phyloP scores from a whole-genome alignment of 2,888 invertebrate genomes.

The Nymphalis polychloros region DNA sequence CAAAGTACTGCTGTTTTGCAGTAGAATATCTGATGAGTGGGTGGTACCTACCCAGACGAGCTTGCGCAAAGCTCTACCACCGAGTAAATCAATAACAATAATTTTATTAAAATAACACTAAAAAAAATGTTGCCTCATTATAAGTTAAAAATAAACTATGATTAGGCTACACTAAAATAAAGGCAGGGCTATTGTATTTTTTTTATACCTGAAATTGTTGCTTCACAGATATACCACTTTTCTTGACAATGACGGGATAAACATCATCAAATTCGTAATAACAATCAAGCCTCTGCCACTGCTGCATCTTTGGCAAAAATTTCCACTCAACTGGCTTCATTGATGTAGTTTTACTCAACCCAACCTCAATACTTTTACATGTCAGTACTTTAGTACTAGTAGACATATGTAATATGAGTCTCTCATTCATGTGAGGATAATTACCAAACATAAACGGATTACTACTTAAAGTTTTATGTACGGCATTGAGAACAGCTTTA shows the following conservation, averaged over 20 bases:
- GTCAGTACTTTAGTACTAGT: slow-evolving; percentile 78
- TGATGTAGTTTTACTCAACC: slow-evolving; percentile 62
- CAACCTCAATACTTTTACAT: slow-evolving; percentile 85
- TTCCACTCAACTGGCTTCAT: slow-evolving; percentile 89
- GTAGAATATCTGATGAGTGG: too few species aligned
- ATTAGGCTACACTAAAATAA: too few species aligned
- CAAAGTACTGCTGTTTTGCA: too few species aligned
- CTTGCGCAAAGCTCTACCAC: too few species aligned
- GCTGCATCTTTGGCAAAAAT: slow-evolving; percentile 85
- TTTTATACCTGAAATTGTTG: slow-evolving; percentile 85
- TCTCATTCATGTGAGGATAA: slow-evolving; percentile 78
- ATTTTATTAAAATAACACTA: too few species aligned
- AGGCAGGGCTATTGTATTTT: not conserved
- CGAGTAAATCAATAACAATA: too few species aligned
- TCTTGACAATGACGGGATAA: slow-evolving; percentile 85
- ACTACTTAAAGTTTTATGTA: slow-evolving; percentile 78
- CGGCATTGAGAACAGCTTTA: slow-evolving; percentile 79
- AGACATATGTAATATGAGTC: slow-evolving; percentile 84
- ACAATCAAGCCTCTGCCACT: slow-evolving; percentile 90
- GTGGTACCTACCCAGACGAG: too few species aligned
- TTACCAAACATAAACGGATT: slow-evolving; percentile 84
- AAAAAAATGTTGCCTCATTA: too few species aligned
- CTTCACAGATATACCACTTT: slow-evolving; percentile 84
- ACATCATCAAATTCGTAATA: slow-evolving; percentile 88
- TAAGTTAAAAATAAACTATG: too few species aligned